Base-by-base conservation (phyloP, 2,888 invertebrate genomes). In the Trichogramma dendrolimi region DNA sequence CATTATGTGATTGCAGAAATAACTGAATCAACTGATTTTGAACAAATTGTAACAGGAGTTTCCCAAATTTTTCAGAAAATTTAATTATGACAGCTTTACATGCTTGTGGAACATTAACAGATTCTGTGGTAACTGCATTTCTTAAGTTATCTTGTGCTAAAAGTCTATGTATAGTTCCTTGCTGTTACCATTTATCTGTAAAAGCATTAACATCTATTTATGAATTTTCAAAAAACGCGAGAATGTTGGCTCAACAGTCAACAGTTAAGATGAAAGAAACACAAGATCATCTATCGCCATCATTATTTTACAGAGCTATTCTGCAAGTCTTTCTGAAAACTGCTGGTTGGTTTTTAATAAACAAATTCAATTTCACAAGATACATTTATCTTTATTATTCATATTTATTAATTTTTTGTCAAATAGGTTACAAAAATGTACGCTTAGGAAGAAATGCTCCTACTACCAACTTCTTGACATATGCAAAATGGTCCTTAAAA, bases 101-200 rank as follows among this genome's bases (percentile, higher is more conserved):
- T 75, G 94, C 95, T 0, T 96, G 96, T 77, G 96, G 96, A 0
- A 87, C 91, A 79, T 81, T 96, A 5, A 89, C 90, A 0, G 82
- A 91, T 1, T 86, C 86, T 8, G 87, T 87, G 48, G 80, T 94
- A 1, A 85, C 85, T 64, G 81, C 91, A 10, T 95, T 92, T 74
- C 74, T 81, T 4, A 70, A 78, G 0, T 85, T 84, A 62, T 61
- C 80, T 0, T 74, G 82, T 40, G 82, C 87, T 0, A 81, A 80
- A 62, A 83, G 85, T 0, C 75, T 94, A 1, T 88, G 91, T 71
- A 90, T 89, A 73, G 90, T 96, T 46, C 92, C 94, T 0, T 96
- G 96, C 75, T 96, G 96, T 75, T 95, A 94, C 80, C 92, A 96
- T 78, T 82, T 96, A 27, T 83, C 83, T 1, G 90, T 91, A 71